Percentiles rank a stretch among this genome's conserved stretches.
Conservation (phyloP, 2,888 invertebrate species). For the Nematopogon swammerdamellus region DNA sequence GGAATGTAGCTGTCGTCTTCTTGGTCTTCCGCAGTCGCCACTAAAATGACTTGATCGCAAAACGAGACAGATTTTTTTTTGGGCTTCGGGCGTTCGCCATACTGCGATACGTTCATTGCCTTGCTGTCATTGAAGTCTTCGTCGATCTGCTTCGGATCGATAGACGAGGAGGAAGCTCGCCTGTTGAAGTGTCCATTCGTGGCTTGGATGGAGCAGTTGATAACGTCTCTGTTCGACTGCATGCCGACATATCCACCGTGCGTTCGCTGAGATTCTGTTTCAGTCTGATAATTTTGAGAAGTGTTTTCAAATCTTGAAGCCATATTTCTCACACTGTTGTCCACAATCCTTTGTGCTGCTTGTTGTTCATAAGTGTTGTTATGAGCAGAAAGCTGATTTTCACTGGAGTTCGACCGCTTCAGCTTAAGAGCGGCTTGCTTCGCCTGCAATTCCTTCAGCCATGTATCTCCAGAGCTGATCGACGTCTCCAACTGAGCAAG, state of each 20-base stretch:
- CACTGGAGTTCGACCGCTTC: slow-evolving; percentile 35
- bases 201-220: slow-evolving; percentile 39
- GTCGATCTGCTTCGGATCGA: slow-evolving; percentile 41
- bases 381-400: slow-evolving; percentile 32
- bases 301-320: slow-evolving; percentile 74
- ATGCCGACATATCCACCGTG: slow-evolving; percentile 41
- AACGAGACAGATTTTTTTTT: slow-evolving; percentile 95
- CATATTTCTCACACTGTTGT: slow-evolving; percentile 68
- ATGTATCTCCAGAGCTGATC: slow-evolving; percentile 53
- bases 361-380: slow-evolving; percentile 17
- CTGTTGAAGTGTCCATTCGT: slow-evolving; percentile 32
- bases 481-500: slow-evolving; percentile 25
- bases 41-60: slow-evolving; percentile 90
- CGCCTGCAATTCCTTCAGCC: slow-evolving; percentile 77
- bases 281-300: slow-evolving; percentile 18
- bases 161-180: slow-evolving; percentile 39
- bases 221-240: slow-evolving; percentile 36
- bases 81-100: slow-evolving; percentile 56
- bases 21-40: slow-evolving; percentile 89
- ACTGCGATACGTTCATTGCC: slow-evolving; percentile 24
- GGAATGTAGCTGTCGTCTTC: slow-evolving; percentile 89
- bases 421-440: slow-evolving; percentile 62
- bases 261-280: slow-evolving; percentile 31
- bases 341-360: slow-evolving; percentile 17
- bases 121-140: slow-evolving; percentile 37